Percentiles rank a stretch among this genome's conserved stretches.
Evolutionary conservation across 2,113 vertebrate species (phyloP).

Genomic region (Brachypodius melanocephalos): DNA sequence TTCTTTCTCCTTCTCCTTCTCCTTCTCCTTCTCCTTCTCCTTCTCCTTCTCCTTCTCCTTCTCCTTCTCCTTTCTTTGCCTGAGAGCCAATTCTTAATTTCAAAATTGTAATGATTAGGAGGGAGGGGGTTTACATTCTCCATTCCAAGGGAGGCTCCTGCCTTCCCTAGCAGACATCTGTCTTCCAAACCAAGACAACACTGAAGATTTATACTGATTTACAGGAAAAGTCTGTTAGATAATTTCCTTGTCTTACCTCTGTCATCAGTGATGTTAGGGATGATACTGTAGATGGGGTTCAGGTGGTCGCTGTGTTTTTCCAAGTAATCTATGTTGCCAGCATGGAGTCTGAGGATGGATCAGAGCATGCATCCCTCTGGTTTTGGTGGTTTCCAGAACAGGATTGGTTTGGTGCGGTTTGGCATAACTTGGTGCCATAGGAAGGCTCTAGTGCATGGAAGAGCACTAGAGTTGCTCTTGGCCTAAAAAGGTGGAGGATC

Average conservation of each 20-base stretch:
- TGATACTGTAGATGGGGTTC: not conserved
- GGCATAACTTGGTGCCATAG: accelerated
- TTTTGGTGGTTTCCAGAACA: not conserved
- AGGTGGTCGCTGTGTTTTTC: not conserved
- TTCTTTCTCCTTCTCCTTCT: too few relatives aligned
- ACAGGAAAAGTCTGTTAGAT: not conserved
- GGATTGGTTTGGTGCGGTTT: not conserved
- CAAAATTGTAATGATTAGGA: not conserved
- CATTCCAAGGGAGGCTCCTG: not conserved
- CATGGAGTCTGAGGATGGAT: not conserved
- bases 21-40: too few relatives aligned
- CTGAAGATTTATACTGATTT: not conserved
- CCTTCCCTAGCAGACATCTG: not conserved
- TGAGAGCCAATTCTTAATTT: not conserved
- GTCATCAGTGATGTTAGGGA: not conserved
- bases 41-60: too few relatives aligned
- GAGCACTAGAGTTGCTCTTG: not conserved
- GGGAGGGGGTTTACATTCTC: not conserved
- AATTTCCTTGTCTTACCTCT: not conserved
- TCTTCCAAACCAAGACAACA: not conserved
- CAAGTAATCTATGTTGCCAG: not conserved
- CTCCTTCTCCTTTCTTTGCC: not conserved
- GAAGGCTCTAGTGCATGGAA: not conserved
- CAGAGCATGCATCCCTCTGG: accelerated
- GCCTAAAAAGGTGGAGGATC: not conserved